A percentile compares a stretch with the other conserved stretches of the same genome.
Evolutionary conservation across 2,888 invertebrate species (phyloP).

Genomic region (Rhaphigaster nebulosa): DNA sequence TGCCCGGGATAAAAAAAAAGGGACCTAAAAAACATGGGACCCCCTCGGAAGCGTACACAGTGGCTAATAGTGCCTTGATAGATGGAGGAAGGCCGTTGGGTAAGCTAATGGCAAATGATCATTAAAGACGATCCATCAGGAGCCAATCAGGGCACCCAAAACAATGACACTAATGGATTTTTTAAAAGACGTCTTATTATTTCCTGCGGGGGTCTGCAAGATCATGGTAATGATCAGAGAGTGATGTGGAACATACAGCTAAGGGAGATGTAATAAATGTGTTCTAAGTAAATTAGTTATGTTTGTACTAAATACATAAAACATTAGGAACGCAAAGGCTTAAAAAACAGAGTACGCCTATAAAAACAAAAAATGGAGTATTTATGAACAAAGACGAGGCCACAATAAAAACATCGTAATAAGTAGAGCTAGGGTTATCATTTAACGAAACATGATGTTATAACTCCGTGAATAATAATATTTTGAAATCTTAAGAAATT

Average conservation of each 20-base stretch:
- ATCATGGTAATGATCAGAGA: background rate
- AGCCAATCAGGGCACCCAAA: constrained; percentile 24
- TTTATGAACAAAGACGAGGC: too few species aligned
- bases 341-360: too few species aligned
- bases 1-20: background rate
- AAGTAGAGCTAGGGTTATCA: too few species aligned
- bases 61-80: constrained; percentile 24
- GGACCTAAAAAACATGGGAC: background rate
- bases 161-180: constrained; percentile 26
- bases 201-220: background rate
- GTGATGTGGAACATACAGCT: background rate
- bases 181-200: constrained; percentile 20
- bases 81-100: constrained; percentile 30
- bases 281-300: background rate
- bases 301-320: too few species aligned
- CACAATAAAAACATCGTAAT: too few species aligned
- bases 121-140: constrained; percentile 41
- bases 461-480: too few species aligned
- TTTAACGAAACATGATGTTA: too few species aligned
- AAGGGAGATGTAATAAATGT: background rate
- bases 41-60: constrained; percentile 16
- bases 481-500: too few species aligned
- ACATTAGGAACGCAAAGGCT: too few species aligned
- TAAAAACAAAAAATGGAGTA: too few species aligned
- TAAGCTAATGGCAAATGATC: constrained; percentile 28